Conservation (phyloP, 2,113 vertebrate species). For the Callaeas wilsoni region DNA sequence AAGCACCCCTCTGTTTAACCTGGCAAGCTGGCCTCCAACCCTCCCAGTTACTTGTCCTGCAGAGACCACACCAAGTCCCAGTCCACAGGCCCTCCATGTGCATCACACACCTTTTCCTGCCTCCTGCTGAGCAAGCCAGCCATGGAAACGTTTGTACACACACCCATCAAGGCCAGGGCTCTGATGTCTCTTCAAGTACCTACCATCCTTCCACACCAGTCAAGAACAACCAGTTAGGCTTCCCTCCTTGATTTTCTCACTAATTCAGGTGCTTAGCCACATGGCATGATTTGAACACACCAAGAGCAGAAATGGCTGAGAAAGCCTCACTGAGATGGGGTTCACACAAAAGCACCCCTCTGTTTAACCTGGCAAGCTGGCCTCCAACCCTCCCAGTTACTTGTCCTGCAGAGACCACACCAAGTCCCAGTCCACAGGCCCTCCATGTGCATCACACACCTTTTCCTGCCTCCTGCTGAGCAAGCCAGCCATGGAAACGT, state of each 20-base stretch:
- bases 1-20: not conserved
- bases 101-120: not conserved
- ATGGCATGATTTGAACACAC: not conserved
- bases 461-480: not conserved
- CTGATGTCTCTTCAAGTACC: not conserved
- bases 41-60: not conserved
- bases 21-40: not conserved
- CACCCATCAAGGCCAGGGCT: not conserved
- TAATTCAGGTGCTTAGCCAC: not conserved
- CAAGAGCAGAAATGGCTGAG: not conserved
- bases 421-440: not conserved
- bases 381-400: not conserved
- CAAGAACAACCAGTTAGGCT: too few species aligned
- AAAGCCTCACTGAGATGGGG: not conserved
- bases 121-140: not conserved
- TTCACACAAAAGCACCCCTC: not conserved
- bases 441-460: accelerated
- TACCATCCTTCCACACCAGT: not conserved
- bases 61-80: not conserved
- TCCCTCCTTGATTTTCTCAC: too few species aligned
- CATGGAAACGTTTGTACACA: not conserved
- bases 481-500: not conserved
- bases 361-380: not conserved
- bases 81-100: accelerated
- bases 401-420: not conserved